Base-by-base conservation (phyloP, 1,140 invertebrate genomes). In the Hetaerina americana region DNA sequence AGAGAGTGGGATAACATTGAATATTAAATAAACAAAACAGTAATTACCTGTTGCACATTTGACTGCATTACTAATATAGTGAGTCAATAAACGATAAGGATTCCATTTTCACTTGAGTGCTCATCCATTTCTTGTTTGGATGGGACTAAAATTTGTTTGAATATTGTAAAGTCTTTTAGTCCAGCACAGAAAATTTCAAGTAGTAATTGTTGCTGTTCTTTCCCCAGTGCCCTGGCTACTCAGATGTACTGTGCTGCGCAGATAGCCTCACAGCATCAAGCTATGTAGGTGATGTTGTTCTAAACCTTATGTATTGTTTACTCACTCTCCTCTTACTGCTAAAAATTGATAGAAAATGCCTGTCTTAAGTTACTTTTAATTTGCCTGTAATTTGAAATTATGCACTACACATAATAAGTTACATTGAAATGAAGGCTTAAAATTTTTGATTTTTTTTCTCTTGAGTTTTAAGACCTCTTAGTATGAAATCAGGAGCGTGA, bases 161-260 rank as follows among this genome's bases (percentile, higher is more conserved):
- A 57, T 57, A 57, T 57, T 57, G 15, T 57, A 12, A 57, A 57
- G 3, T 57, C 40, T 57, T 57, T 5, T 57, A 57, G 40, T 57
- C 40, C 40, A 57, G 40, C 40, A 57, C 40, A 57, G 40, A 57
- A 57, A 57, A 18, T 57, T n/a, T 57, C 22, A 18, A 40, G 70
- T 73, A 72, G 31, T 73, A 26, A 27, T 66, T 69, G 73, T 71
- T 75, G 72, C 69, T 74, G 72, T 72, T 74, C 76, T 66, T 76
- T 90, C 85, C 88, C 88, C 91, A 93, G 92, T 93, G 92, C 92
- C 90, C 92, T 94, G 90, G 92, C 92, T 90, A 91, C 91, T 87
- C 92, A 93, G 91, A 92, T 94, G 91, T 91, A 91, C 87, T 91
- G 90, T 86, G 90, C 90, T 85, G 89, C 91, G 85, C 90, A 92